A percentile compares a stretch with the other conserved stretches of the same genome.
Evolutionary conservation across 2,113 vertebrate species (phyloP).

Genomic region (Mustelus asterias): DNA sequence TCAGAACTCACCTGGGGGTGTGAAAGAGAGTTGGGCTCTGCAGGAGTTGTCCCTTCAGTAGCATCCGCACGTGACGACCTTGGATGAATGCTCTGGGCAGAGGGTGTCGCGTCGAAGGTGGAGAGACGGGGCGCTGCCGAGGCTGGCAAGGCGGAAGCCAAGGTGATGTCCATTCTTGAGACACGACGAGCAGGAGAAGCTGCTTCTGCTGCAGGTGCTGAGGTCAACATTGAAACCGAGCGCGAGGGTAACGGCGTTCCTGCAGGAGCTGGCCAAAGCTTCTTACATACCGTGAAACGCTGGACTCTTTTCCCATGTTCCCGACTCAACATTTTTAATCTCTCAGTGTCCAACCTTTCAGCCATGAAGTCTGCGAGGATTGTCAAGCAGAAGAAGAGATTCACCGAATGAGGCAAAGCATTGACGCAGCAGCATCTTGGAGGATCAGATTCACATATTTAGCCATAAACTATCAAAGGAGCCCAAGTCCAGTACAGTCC

Average conservation of each 20-base stretch:
- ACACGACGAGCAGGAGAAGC: not conserved
- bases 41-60: not conserved
- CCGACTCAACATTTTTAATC: not conserved
- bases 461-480: not conserved
- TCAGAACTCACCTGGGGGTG: not conserved
- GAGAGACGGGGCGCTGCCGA: not conserved
- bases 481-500: not conserved
- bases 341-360: not conserved
- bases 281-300: slow-evolving; percentile 4
- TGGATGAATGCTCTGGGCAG: not conserved
- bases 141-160: not conserved
- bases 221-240: not conserved
- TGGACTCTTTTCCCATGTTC: not conserved
- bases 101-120: not conserved
- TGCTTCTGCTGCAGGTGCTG: not conserved
- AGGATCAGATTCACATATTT: not conserved
- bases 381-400: not conserved
- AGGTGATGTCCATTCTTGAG: slow-evolving; percentile 17
- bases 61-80: too few relatives aligned
- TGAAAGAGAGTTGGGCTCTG: not conserved
- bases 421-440: not conserved
- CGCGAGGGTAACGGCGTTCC: not conserved
- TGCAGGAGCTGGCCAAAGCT: not conserved
- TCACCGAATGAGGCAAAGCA: not conserved
- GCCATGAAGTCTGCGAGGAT: not conserved